phyloP scores from a whole-genome alignment of 2,888 invertebrate species.

The Zaprionus lineosus region DNA sequence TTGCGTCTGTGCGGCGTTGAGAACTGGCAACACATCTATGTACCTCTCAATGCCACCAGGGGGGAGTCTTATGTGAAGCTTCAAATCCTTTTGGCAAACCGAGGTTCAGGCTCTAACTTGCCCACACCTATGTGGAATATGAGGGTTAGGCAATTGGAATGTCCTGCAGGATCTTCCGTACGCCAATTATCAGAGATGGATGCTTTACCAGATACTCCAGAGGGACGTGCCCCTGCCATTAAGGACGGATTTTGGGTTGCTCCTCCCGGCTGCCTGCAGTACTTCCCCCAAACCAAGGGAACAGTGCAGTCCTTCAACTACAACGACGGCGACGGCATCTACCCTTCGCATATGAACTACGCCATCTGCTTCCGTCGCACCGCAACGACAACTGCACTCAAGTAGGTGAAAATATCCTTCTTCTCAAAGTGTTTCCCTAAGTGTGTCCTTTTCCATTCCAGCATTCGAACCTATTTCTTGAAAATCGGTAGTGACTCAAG shows the following conservation, averaged over 20 bases:
- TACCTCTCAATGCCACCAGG: slow-evolving; percentile 67
- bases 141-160: slow-evolving; percentile 69
- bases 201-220: slow-evolving; percentile 20
- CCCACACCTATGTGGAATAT: slow-evolving; percentile 60
- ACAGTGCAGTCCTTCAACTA: slow-evolving; percentile 84
- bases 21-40: slow-evolving; percentile 84
- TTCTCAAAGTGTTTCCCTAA: neutral
- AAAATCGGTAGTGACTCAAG: slow-evolving; percentile 57
- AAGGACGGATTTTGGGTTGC: slow-evolving; percentile 73
- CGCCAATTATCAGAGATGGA: too few species aligned
- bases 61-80: slow-evolving; percentile 54
- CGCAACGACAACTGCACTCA: slow-evolving; percentile 40
- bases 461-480: slow-evolving; percentile 63
- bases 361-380: slow-evolving; percentile 86
- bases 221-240: slow-evolving; percentile 22
- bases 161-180: slow-evolving; percentile 63
- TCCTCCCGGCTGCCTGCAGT: slow-evolving; percentile 75
- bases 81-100: slow-evolving; percentile 40
- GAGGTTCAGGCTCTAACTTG: slow-evolving; percentile 43
- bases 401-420: slow-evolving; percentile 52
- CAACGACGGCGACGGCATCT: slow-evolving; percentile 84
- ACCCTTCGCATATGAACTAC: slow-evolving; percentile 85
- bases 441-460: neutral
- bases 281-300: slow-evolving; percentile 66
- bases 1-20: slow-evolving; percentile 85